Base-by-base conservation (phyloP, 2,797 vertebrate species). In the Brachyrhaphis roseni region DNA sequence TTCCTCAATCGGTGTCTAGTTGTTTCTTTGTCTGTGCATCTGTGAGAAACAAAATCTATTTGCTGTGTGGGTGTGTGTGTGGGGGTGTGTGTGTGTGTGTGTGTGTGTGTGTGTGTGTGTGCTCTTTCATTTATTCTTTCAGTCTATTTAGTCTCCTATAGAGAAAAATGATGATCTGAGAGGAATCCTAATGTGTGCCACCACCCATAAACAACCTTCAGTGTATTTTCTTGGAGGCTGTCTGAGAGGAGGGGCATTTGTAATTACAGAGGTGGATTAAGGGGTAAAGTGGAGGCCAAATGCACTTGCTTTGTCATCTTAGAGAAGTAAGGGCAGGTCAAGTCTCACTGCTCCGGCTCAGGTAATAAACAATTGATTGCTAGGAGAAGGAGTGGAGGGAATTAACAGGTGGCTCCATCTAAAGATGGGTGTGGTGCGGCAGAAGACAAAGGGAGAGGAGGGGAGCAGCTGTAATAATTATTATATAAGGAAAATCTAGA, bases 211-310 rank as follows among this genome's bases (percentile, higher is more conserved):
- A 76, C 77, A 77, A 76, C 85, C 88, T 47, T 79, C 82, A 87
- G 84, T 82, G 86, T 82, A 77, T 94, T 79, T 80, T 77, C 92
- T 84, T 79, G 62, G 80, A 90, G 91, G 86, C 80, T 45, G 78
- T 92, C 89, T 89, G 84, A 86, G 68, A 82, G 82, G 88, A 83
- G 78, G 81, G 93, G 91, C 91, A 93, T 91, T 91, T 88, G 90
- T 94, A 95, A 95, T 96, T 95, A 95, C 94, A 91, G 86, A 88
- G 92, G 87, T 81, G 93, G 95, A 96, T 96, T 96, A 96, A 84
- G 85, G 84, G 88, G 74, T n/a, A 31, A 79, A 89, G 86, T 89
- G 85, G 86, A 94, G 92, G 93, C 89, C 93, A 92, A 93, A 91
- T 84, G 87, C 87, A 93, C 88, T 83, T 47, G 78, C 90, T 93